Percentiles rank a stretch among this genome's conserved stretches.
Conservation (phyloP, 2,888 invertebrate species). For the Drosophila ustulata region DNA sequence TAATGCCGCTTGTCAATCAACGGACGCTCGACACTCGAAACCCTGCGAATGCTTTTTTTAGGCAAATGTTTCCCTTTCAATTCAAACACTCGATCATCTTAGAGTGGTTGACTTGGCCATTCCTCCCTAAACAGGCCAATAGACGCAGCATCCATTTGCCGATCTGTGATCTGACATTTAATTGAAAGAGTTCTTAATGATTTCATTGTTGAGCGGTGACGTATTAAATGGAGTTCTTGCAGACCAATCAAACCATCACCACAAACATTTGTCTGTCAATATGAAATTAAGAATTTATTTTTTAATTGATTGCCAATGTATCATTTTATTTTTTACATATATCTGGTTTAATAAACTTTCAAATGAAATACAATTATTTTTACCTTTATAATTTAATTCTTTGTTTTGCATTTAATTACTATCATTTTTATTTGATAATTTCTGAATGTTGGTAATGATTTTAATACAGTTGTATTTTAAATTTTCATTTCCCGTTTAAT, state of each 20-base stretch:
- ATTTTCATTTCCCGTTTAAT: no score
- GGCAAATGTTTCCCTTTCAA: constrained; percentile 31
- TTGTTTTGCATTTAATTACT: no score
- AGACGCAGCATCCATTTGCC: constrained; percentile 25
- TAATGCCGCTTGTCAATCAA: constrained; percentile 60
- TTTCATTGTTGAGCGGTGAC: constrained; percentile 13
- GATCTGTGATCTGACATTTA: constrained; percentile 52
- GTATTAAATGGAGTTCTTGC: neutral
- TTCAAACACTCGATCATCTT: constrained; percentile 20
- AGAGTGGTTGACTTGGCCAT: constrained; percentile 30
- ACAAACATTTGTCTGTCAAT: neutral
- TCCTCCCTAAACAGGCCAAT: constrained; percentile 13
- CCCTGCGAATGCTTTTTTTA: constrained; percentile 42
- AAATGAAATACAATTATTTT: no score
- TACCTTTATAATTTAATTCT: no score
- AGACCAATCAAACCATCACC: neutral
- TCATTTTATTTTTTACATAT: no score
- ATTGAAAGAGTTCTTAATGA: constrained; percentile 12
- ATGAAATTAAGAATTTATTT: no score
- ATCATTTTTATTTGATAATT: no score
- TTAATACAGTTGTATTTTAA: no score
- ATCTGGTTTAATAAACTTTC: no score
- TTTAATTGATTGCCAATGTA: neutral
- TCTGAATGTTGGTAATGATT: no score
- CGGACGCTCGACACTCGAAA: constrained; percentile 19